Evolutionary conservation across 2,113 vertebrate species (phyloP).

Genomic region (Aegotheles bennettii): DNA sequence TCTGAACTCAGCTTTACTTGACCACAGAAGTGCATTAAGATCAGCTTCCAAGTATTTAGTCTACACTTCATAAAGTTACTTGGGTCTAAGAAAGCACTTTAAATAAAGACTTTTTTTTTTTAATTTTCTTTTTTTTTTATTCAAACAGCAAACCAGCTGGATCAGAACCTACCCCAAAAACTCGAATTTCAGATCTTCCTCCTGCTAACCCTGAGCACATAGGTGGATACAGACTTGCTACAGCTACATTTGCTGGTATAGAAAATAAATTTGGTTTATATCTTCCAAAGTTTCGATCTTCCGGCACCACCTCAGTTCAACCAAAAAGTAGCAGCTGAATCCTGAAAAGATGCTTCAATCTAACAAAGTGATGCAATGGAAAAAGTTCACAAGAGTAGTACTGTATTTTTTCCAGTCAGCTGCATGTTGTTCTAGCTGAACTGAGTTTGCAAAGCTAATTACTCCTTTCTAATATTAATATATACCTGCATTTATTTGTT

Average conservation of each 20-base stretch:
- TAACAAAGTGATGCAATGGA: neutral
- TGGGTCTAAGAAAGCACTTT: neutral
- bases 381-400: constrained; percentile 13
- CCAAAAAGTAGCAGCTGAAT: constrained; percentile 51
- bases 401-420: constrained; percentile 63
- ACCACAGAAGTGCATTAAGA: neutral
- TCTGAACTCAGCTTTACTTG: neutral
- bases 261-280: constrained; percentile 96
- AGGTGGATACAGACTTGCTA: constrained; percentile 91
- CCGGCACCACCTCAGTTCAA: constrained; percentile 69
- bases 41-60: neutral
- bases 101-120: neutral
- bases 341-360: neutral
- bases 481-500: constrained; percentile 65
- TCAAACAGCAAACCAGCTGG: constrained; percentile 83
- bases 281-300: constrained; percentile 88
- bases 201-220: constrained; percentile 86
- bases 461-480: constrained; percentile 61
- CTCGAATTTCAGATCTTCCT: constrained; percentile 82
- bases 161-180: constrained; percentile 80
- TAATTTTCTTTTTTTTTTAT: constrained; percentile 18
- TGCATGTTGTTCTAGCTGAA: constrained; percentile 74
- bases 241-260: constrained; percentile 91
- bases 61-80: neutral
- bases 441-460: constrained; percentile 46